Evolutionary conservation across 2,113 vertebrate species (phyloP), one percentile per base, ranked within the genome.

Genomic region (Beaufortia kweichowensis): DNA sequence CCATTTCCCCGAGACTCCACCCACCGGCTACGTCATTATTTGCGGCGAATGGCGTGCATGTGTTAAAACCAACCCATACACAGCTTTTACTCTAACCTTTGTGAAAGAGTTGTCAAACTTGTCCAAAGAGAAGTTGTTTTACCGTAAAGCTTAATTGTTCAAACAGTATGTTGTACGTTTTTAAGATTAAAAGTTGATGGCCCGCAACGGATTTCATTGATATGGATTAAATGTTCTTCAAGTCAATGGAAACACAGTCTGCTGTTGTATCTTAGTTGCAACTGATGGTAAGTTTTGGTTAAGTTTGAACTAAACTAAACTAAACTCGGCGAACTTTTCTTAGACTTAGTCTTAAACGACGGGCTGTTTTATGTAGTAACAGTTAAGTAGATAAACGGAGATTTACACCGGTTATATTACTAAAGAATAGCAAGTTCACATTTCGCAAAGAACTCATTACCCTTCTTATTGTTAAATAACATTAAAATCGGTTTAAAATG

Each of bases 41-140:
- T 57, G 29, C 35, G 11, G 57, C 57, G 57, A 74, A 74, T 61
- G 17, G 57, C 57, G 6, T 61, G 56, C 39, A 48, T 59, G 69
- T 72, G 55, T 60, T 71, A 60, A 60, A 61, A 74, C 15, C 24
- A 10, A 39, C 57, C 26, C 17, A 10, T 61, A 43, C 39, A 61
- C 17, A 59, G 23, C 39, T 41, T 3, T 14, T 7, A 35, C 35
- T 60, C 8, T 23, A 60, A 59, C 39, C 39, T 74, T 74, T 74
- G 71, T 74, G 71, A 62, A 61, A 74, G 71, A 74, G 57, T 74
- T 74, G 71, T 74, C 71, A 74, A 74, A 74, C 35, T 48, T 61
- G 26, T 48, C 39, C 57, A 21, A 62, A 48, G 39, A 15, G 14
- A n/a, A 9, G 21, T 4, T 14, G 17, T 55, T 68, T 69, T 59